A percentile compares a stretch with the other conserved stretches of the same genome.
Conservation (phyloP, 2,888 invertebrate genomes). For the Lasioglossum leucozonium region DNA sequence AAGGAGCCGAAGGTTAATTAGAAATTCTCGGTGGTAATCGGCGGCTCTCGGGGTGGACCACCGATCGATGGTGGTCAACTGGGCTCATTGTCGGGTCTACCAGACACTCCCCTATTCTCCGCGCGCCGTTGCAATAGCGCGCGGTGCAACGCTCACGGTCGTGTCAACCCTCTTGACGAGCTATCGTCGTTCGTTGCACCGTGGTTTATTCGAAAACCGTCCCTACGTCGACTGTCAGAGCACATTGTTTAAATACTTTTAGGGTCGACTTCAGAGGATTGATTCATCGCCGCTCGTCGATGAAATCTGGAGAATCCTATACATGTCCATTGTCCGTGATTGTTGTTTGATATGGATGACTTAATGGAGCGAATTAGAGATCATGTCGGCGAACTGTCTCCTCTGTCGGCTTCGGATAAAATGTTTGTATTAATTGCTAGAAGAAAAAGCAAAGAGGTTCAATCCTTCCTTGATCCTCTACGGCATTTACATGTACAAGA, state of each 20-base stretch:
- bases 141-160: conserved; percentile 20
- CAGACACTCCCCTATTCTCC: conserved; percentile 41
- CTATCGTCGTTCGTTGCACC: not conserved
- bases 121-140: conserved; percentile 24
- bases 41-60: conserved; percentile 58
- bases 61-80: conserved; percentile 66
- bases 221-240: not conserved
- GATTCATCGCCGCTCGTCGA: not conserved
- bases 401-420: not conserved
- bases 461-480: not conserved
- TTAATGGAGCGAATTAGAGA: not conserved
- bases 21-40: conserved; percentile 70
- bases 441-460: not conserved
- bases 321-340: not conserved
- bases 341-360: not conserved
- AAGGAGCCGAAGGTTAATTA: conserved; percentile 69
- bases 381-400: not conserved
- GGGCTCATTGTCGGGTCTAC: conserved; percentile 55
- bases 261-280: not conserved
- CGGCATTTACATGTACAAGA: not conserved
- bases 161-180: not conserved
- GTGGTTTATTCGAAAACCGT: conserved; percentile 39
- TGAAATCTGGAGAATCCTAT: not conserved
- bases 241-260: not conserved
- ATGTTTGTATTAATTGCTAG: not conserved